Evolutionary conservation across 2,797 vertebrate genomes (phyloP), one percentile per base, ranked within the genome.

Genomic region (Clangula hyemalis): DNA sequence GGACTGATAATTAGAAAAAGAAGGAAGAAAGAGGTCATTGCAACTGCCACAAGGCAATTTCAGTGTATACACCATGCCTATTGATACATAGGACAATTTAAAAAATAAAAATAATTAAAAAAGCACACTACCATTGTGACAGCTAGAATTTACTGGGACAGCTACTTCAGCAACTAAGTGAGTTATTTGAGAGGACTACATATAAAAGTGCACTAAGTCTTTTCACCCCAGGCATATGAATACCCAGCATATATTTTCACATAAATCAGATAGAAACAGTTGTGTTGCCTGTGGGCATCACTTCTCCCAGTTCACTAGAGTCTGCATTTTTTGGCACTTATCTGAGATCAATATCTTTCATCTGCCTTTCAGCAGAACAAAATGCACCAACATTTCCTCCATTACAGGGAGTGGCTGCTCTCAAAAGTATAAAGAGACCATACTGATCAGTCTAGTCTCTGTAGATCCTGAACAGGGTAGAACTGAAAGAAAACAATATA

Each of bases 81-180:
- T 32, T 53, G 15, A 27, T 34, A n/a, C 10, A 28, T 27, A 53
- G 41, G 45, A 36, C 13, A 41, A 28, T 18, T 75, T n/a, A 32
- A 56, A 30, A 24, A 1, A 7, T 10, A 53, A 32, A 15, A 56
- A 54, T 25, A 0, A 8, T 5, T 1, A 8, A 13, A 32, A 28
- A 43, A 54, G 2, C 25, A 45, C 20, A 11, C 6, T 8, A 2
- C 5, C 4, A 0, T 8, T 28, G 24, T 49, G 36, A 39, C n/a
- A 78, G 24, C 61, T 24, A 30, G 56, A 34, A 61, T 61, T 62
- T 43, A 12, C 43, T 18, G 22, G 38, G 45, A 24, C 54, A n/a
- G 41, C 61, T 85, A 54, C 8, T 65, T 45, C 86, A n/a, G 18
- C 32, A 36, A 16, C 3, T 9, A 75, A 65, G 60, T 39, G 16